A percentile compares a stretch with the other conserved stretches of the same genome.
phyloP scores from a whole-genome alignment of 2,797 vertebrate species.

The Pempheris klunzingeri region DNA sequence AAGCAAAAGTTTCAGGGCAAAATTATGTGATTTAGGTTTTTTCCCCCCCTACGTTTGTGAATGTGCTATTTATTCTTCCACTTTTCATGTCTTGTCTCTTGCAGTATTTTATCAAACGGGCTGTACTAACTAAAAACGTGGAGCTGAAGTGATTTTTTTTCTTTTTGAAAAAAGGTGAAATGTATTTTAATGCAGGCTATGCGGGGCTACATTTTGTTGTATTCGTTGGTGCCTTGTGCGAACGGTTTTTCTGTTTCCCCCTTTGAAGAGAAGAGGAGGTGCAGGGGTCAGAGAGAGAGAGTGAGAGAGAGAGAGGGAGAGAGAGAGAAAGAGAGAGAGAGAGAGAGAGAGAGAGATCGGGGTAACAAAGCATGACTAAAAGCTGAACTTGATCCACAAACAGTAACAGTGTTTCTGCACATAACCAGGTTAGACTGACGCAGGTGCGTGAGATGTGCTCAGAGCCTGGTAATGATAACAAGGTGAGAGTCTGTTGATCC shows the following conservation, averaged over 20 bases:
- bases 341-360: slow-evolving; percentile 46
- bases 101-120: slow-evolving; percentile 1
- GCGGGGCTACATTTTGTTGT: slow-evolving; percentile 3
- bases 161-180: slow-evolving; percentile 4
- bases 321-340: slow-evolving; percentile 30
- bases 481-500: slow-evolving; percentile 44
- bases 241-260: slow-evolving; percentile 24
- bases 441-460: slow-evolving; percentile 22
- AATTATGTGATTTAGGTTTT: neutral
- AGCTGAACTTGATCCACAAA: slow-evolving; percentile 81
- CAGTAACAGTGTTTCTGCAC: slow-evolving; percentile 40
- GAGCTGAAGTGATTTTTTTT: slow-evolving; percentile 2
- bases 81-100: neutral
- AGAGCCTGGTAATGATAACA: slow-evolving; percentile 42
- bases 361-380: slow-evolving; percentile 81
- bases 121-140: neutral
- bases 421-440: slow-evolving; percentile 51
- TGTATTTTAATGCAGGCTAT: neutral
- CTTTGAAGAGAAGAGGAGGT: slow-evolving; percentile 35
- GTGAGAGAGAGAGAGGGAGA: slow-evolving; percentile 20
- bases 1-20: neutral
- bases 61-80: neutral
- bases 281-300: slow-evolving; percentile 49
- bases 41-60: neutral
- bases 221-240: slow-evolving; percentile 17